Evolutionary conservation across 2,888 invertebrate genomes (phyloP).

Genomic region (Heteromyza rotundicornis): DNA sequence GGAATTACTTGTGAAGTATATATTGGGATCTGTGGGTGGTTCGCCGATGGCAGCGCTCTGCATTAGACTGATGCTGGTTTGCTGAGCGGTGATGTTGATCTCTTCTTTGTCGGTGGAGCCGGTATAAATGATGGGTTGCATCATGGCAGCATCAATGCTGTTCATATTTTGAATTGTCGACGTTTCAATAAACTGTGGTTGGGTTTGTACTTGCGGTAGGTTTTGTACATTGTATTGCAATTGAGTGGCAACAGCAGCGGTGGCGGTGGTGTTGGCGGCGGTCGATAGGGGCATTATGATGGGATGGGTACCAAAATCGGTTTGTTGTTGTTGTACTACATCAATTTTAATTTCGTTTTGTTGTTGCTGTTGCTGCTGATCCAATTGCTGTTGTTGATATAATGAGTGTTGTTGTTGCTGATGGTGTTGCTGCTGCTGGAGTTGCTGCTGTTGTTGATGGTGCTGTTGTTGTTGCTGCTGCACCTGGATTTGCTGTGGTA

Average conservation of each 20-base stretch:
- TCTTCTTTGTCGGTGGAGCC: constrained; percentile 40
- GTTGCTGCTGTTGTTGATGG: constrained; percentile 29
- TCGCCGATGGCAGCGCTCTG: constrained; percentile 3
- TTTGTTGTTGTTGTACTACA: constrained; percentile 26
- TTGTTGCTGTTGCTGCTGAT: constrained; percentile 24
- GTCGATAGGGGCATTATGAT: constrained; percentile 29
- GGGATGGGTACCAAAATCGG: constrained; percentile 34
- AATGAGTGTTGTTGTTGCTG: constrained; percentile 19
- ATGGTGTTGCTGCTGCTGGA: constrained; percentile 35
- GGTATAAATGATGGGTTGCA: constrained; percentile 38
- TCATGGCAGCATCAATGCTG: constrained; percentile 32
- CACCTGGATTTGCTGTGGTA: constrained; percentile 25
- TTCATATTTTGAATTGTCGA: constrained; percentile 20
- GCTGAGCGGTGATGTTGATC: constrained; percentile 31
- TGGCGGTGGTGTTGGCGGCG: constrained; percentile 14
- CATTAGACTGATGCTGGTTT: constrained; percentile 19
- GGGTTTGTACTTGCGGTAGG: constrained; percentile 40
- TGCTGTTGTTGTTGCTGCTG: constrained; percentile 27
- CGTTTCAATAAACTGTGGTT: constrained; percentile 36
- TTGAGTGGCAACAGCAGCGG: constrained; percentile 14
- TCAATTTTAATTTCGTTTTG: not conserved
- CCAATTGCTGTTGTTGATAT: constrained; percentile 14
- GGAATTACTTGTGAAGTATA: constrained; percentile 42
- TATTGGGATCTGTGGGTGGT: constrained; percentile 39
- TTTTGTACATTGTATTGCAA: constrained; percentile 38